phyloP scores from a whole-genome alignment of 2,113 vertebrate genomes.

The Gobiocypris rarus region DNA sequence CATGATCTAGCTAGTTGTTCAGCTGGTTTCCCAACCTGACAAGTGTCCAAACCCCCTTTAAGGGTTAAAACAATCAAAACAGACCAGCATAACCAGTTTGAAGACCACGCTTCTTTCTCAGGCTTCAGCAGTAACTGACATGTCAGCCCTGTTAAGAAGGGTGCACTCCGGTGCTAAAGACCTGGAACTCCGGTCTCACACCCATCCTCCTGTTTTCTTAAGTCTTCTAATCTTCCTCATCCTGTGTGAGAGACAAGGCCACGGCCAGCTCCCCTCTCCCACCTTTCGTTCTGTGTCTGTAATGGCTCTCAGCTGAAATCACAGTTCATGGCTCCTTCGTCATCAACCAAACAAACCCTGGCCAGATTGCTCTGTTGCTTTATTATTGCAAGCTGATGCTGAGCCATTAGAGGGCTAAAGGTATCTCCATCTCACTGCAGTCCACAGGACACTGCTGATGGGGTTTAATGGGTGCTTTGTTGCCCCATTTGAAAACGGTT shows the following conservation, averaged over 20 bases:
- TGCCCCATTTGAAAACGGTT: conserved; percentile 53
- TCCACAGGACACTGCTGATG: conserved; percentile 32
- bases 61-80: neutral
- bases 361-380: conserved; percentile 40
- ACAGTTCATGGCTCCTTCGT: conserved; percentile 35
- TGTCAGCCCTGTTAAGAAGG: neutral
- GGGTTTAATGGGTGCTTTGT: conserved; percentile 52
- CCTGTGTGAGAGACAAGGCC: conserved; percentile 29
- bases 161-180: conserved; percentile 18
- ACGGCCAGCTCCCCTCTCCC: conserved; percentile 28
- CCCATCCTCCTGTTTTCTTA: conserved; percentile 34
- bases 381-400: conserved; percentile 48
- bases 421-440: conserved; percentile 21
- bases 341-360: conserved; percentile 40
- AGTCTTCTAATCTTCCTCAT: conserved; percentile 27
- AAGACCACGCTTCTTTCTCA: conserved; percentile 19
- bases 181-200: conserved; percentile 29
- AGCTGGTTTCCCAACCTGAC: neutral
- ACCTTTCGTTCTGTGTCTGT: conserved; percentile 21
- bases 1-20: too few relatives aligned
- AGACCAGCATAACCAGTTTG: neutral
- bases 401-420: conserved; percentile 43
- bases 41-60: neutral
- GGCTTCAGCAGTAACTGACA: conserved; percentile 7
- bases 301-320: conserved; percentile 55